Conservation (phyloP, 2,797 vertebrate species). For the Aldrovandia affinis region DNA sequence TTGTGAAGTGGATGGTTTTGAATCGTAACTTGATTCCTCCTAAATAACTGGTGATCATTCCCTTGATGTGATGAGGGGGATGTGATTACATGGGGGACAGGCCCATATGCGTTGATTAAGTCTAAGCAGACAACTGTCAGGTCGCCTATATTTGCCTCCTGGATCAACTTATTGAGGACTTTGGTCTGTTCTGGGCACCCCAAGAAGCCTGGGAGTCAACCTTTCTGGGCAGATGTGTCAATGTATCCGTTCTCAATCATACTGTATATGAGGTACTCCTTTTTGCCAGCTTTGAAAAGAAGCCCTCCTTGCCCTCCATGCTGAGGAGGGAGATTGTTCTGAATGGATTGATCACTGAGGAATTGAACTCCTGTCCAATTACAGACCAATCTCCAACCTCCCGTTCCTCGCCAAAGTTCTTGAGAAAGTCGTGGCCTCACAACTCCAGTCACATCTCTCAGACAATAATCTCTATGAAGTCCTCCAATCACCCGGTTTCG, state of each 20-base stretch:
- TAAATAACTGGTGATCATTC: conserved; percentile 35
- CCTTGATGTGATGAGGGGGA: conserved; percentile 28
- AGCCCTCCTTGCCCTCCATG: neutral
- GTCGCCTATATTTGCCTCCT: too few species aligned
- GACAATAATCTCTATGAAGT: too few species aligned
- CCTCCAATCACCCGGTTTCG: too few species aligned
- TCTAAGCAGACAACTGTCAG: conserved; percentile 16
- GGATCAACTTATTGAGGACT: neutral
- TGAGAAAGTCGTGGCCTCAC: too few species aligned
- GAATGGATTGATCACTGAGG: too few species aligned
- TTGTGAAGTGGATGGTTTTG: conserved; percentile 16
- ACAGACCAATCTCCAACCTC: too few species aligned
- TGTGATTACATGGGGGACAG: conserved; percentile 20
- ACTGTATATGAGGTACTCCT: neutral
- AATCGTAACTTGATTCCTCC: conserved; percentile 26
- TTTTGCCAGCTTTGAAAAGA: neutral
- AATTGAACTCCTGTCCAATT: too few species aligned
- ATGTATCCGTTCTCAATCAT: neutral
- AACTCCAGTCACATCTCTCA: too few species aligned
- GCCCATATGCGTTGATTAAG: neutral
- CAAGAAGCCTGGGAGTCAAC: neutral
- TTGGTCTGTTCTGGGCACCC: neutral
- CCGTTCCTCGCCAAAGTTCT: too few species aligned
- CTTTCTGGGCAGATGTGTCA: neutral
- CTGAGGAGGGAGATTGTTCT: neutral